Conservation (phyloP, 1,140 invertebrate species). For the Polypedilum pembai region DNA sequence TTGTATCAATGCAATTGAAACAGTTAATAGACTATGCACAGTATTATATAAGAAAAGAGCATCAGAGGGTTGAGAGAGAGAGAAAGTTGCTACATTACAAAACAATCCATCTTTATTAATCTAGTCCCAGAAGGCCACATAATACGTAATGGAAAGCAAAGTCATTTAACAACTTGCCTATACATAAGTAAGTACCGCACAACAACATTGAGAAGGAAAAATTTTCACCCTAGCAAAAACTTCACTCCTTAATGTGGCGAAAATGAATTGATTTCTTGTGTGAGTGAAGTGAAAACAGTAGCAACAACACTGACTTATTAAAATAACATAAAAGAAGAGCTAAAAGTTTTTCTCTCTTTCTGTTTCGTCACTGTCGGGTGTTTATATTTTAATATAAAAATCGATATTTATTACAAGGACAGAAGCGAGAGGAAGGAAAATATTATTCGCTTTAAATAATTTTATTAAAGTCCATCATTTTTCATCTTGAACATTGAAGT, state of each 20-base stretch:
- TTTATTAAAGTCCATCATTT: slow-evolving; percentile 8
- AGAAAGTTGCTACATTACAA: slow-evolving; percentile 10
- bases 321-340: not conserved
- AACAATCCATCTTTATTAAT: slow-evolving; percentile 19
- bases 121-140: not conserved
- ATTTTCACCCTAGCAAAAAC: not conserved
- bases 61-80: not conserved
- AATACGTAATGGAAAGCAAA: slow-evolving; percentile 17
- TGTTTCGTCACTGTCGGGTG: not conserved
- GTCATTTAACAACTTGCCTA: slow-evolving; percentile 4
- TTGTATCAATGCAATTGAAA: not conserved
- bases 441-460: not conserved
- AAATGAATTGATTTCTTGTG: slow-evolving; percentile 6
- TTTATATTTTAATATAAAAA: not conserved
- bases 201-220: not conserved
- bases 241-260: slow-evolving; percentile 2
- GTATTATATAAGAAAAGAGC: not conserved
- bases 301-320: not conserved
- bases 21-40: not conserved
- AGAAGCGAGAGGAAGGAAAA: not conserved
- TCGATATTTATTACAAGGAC: slow-evolving; percentile 9
- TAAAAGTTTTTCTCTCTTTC: not conserved
- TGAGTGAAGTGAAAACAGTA: not conserved
- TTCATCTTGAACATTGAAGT: not conserved
- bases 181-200: not conserved